Evolutionary conservation across 2,888 invertebrate species (phyloP).

Genomic region (Lepidocyrtinus sp.): DNA sequence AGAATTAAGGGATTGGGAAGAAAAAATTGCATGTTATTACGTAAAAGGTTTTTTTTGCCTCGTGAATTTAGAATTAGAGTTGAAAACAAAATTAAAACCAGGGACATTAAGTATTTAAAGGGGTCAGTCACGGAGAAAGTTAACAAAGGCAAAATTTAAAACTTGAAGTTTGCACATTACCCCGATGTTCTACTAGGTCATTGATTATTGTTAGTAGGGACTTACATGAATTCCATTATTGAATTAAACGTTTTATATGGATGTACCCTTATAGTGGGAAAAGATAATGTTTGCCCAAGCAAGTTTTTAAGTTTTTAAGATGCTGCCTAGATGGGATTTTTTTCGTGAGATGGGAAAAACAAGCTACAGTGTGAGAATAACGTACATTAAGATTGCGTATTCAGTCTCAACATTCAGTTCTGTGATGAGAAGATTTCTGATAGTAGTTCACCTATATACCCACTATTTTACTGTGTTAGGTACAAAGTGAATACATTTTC

Average conservation of each 20-base stretch:
- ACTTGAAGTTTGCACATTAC: too few relatives aligned
- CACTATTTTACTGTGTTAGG: constrained; percentile 23
- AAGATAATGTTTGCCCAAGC: too few relatives aligned
- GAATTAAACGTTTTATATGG: too few relatives aligned
- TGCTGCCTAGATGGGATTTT: constrained; percentile 14
- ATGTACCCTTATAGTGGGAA: too few relatives aligned
- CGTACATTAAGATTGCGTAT: background rate
- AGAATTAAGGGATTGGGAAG: background rate
- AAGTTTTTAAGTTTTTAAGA: background rate
- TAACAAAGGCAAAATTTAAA: background rate
- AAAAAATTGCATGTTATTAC: background rate
- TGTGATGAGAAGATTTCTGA: constrained; percentile 5
- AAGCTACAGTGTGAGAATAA: background rate
- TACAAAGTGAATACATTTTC: background rate
- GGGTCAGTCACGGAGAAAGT: too few relatives aligned
- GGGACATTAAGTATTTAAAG: too few relatives aligned
- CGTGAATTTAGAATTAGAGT: constrained; percentile 3
- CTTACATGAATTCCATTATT: too few relatives aligned
- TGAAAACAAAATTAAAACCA: background rate
- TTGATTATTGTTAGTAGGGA: too few relatives aligned
- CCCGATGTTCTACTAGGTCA: too few relatives aligned
- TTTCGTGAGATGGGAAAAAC: background rate
- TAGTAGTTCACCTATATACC: constrained; percentile 60
- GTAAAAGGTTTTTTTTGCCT: background rate
- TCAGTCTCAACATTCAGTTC: background rate